Percentiles rank a stretch among this genome's conserved stretches.
Conservation (phyloP, 2,113 vertebrate genomes). For the Atlantisia rogersi region DNA sequence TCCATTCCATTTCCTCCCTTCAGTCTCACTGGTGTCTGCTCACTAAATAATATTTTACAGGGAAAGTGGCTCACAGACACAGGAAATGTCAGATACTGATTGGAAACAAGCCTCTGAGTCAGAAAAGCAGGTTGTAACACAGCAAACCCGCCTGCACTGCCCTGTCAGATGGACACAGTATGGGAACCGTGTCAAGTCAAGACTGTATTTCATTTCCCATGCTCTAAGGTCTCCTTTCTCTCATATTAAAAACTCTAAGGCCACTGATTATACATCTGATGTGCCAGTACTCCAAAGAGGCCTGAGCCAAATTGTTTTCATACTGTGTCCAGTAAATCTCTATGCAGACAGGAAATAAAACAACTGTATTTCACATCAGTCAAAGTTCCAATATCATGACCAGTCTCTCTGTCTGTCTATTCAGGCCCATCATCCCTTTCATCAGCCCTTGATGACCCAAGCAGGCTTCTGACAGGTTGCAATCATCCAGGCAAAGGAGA, state of each 20-base stretch:
- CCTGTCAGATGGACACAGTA: background rate
- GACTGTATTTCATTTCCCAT: background rate
- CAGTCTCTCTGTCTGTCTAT: background rate
- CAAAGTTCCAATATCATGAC: background rate
- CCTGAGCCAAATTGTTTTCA: background rate
- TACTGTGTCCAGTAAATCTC: background rate
- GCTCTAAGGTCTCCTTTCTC: background rate
- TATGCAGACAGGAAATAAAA: background rate
- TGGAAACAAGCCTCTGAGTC: background rate
- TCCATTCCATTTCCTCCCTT: background rate
- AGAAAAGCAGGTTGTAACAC: background rate
- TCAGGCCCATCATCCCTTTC: background rate
- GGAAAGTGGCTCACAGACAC: accelerated
- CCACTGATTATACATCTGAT: background rate
- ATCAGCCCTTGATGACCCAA: background rate
- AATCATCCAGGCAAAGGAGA: background rate
- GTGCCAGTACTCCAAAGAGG: background rate
- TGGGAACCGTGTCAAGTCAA: background rate
- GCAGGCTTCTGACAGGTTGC: background rate
- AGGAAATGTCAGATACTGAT: background rate
- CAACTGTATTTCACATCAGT: background rate
- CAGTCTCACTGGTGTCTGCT: background rate
- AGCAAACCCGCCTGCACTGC: background rate
- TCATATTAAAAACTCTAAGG: background rate
- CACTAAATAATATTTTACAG: background rate